Evolutionary conservation across 2,888 invertebrate species (phyloP).

Genomic region (Amblyteles armatorius): DNA sequence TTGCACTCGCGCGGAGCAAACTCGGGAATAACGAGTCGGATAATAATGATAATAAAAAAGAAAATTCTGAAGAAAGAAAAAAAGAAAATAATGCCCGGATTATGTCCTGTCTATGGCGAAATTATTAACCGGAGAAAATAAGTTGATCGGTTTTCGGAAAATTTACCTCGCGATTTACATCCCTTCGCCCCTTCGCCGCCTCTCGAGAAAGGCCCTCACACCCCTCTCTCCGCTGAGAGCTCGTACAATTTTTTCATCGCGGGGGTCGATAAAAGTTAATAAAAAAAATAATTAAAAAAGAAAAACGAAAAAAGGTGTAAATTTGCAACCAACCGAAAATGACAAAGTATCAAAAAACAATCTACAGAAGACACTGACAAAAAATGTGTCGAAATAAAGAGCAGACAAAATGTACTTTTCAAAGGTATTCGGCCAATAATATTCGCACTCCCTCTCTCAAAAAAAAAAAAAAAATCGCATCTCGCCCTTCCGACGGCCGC

Average conservation of each 20-base stretch:
- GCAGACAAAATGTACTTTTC: too few relatives aligned
- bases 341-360: too few relatives aligned
- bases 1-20: slow-evolving; percentile 64
- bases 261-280: neutral
- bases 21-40: slow-evolving; percentile 49
- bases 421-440: too few relatives aligned
- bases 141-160: slow-evolving; percentile 67
- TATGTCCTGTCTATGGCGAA: slow-evolving; percentile 57
- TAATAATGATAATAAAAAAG: slow-evolving; percentile 58
- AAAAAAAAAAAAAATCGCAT: neutral
- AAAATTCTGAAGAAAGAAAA: slow-evolving; percentile 46
- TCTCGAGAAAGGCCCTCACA: neutral
- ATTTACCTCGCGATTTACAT: slow-evolving; percentile 68
- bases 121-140: slow-evolving; percentile 62
- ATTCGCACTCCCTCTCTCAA: neutral
- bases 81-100: slow-evolving; percentile 48
- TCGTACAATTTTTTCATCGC: slow-evolving; percentile 1
- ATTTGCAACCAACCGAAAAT: too few relatives aligned
- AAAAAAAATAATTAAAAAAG: neutral
- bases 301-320: too few relatives aligned
- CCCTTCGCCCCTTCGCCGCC: slow-evolving; percentile 62
- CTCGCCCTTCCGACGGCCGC: slow-evolving; percentile 24
- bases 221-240: slow-evolving; percentile 5
- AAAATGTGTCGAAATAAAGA: too few relatives aligned
- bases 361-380: too few relatives aligned